Base-by-base conservation (phyloP, 2,888 invertebrate genomes). In the Dione vanillae region DNA sequence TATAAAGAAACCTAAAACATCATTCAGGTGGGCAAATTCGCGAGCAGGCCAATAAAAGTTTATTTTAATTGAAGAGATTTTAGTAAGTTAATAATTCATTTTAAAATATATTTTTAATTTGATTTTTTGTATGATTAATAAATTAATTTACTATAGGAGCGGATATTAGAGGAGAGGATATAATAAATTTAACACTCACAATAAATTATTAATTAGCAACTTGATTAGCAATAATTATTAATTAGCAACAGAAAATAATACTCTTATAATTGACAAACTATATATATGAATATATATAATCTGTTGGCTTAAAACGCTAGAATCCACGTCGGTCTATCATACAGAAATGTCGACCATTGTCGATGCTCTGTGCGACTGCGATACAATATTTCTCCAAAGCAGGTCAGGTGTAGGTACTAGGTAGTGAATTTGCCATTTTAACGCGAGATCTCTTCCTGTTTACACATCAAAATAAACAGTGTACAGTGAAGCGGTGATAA, bases 281-380 rank as follows among this genome's bases (percentile, higher is more conserved):
- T 40, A 9, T 7, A 40, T 54, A 14, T 27, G 2, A 7, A 20
- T 14, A 12, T 20, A 35, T 64, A 37, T 49, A 19, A 64, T 64
- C 64, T 64, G 64, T 64, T 45, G n/a, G 27, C 68, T 45, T 35
- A 74, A 64, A 67, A 67, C 35, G 40, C 64, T 54, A 52, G 67
- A 69, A 64, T 65, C 66, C 52, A 59, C 40, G n/a, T 65, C 64
- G 43, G 14, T 47, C 20, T 54, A 43, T 61, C 27, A 43, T 41
- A 54, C 37, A 62, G 41, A 73, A 70, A 69, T 61, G 58, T 71
- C 67, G 54, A 41, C 61, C 47, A 27, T 73, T 75, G 71, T 77
- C 74, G 71, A 79, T 82, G 80, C 78, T 77, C 80, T 79, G 79
- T 80, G 77, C 74, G 76, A 74, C 75, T 80, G 77, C 73, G 76